Evolutionary conservation across 2,113 vertebrate genomes (phyloP).

Genomic region (Dermatemys mawii): DNA sequence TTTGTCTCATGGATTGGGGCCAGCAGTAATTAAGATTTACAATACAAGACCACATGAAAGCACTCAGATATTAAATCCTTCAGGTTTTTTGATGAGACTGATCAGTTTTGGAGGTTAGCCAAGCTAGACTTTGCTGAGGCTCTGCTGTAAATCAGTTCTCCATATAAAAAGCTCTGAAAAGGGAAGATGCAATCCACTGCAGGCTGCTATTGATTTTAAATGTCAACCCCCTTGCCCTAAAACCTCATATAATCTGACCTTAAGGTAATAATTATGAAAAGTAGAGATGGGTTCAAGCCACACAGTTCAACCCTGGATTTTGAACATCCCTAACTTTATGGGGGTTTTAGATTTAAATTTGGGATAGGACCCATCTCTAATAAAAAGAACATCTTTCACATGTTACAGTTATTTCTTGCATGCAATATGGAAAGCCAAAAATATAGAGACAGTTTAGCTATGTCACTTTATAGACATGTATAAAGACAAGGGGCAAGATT

Average conservation of each 20-base stretch:
- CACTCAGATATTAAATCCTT: background rate
- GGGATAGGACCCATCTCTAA: background rate
- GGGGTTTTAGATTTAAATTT: background rate
- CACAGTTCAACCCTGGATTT: background rate
- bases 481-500: background rate
- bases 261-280: background rate
- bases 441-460: background rate
- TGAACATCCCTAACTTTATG: background rate
- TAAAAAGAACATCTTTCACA: background rate
- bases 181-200: background rate
- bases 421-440: background rate
- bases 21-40: background rate
- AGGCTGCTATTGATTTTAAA: background rate
- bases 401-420: background rate
- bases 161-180: background rate
- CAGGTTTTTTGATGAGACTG: background rate
- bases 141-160: background rate
- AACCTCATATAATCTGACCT: background rate
- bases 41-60: background rate
- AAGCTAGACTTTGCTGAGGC: background rate
- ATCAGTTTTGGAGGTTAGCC: background rate
- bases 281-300: background rate
- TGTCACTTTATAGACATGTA: background rate
- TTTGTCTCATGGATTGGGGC: background rate
- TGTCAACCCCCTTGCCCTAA: background rate